Evolutionary conservation across 2,113 vertebrate species (phyloP).

Genomic region (Myrmecophaga tridactyla): DNA sequence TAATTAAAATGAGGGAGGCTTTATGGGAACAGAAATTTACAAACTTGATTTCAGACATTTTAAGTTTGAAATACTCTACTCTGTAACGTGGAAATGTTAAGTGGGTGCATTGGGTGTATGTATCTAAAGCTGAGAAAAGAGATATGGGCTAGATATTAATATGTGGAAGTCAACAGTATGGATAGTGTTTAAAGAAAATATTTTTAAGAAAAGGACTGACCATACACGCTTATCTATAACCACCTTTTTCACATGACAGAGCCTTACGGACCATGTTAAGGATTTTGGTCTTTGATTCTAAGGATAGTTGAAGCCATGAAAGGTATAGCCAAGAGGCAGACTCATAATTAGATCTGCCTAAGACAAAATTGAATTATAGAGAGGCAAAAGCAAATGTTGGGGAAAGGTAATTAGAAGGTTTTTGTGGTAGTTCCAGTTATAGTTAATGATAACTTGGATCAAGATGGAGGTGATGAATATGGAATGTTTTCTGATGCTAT

Average conservation of each 20-base stretch:
- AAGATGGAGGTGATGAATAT: background rate
- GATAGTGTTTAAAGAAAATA: background rate
- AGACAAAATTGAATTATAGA: background rate
- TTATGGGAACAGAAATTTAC: background rate
- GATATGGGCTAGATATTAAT: background rate
- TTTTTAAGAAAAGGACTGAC: background rate
- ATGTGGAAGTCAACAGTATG: background rate
- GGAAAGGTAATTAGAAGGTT: background rate
- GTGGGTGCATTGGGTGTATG: background rate
- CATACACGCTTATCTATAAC: background rate
- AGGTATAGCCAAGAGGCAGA: background rate
- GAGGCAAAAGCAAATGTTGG: background rate
- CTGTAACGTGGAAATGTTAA: slow-evolving; percentile 21
- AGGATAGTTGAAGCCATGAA: background rate
- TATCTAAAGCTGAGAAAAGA: background rate
- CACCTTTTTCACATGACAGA: background rate
- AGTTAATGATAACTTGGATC: background rate
- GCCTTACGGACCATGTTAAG: background rate
- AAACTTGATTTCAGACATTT: background rate
- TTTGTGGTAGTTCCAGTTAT: background rate
- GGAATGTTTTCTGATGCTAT: too few species aligned
- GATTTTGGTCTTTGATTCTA: slow-evolving; percentile 27
- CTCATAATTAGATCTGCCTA: background rate
- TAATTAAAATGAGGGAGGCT: background rate
- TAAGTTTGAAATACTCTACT: slow-evolving; percentile 29